These are phyloP conservation scores for Brachystomella parvula DNA, from an alignment of 1,140 invertebrate genomes.

Conservation along the genomic window DNA sequence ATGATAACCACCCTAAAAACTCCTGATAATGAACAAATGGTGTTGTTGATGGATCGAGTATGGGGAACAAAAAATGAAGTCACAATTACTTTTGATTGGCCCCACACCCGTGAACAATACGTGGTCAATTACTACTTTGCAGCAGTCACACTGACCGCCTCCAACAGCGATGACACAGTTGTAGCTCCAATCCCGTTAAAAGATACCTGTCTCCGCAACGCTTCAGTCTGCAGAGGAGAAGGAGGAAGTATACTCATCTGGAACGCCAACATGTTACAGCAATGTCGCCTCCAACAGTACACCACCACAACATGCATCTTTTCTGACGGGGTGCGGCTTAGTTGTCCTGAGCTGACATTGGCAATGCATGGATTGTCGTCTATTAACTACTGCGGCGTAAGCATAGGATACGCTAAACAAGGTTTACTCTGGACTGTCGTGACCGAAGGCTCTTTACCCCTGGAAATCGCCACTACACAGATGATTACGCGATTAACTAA, in stretches of 20 bases:
- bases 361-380: neutral
- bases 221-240: neutral
- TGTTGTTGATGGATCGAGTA: neutral
- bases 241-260: neutral
- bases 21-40: neutral
- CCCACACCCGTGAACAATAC: neutral
- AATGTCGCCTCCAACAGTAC: neutral
- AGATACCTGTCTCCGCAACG: neutral
- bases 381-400: neutral
- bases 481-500: too few relatives aligned
- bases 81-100: neutral
- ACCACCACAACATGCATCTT: neutral
- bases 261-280: neutral
- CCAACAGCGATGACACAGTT: conserved; percentile 1
- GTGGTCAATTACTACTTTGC: neutral
- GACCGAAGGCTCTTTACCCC: neutral
- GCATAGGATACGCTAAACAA: neutral
- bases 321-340: neutral
- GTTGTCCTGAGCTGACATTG: neutral
- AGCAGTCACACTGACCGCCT: neutral
- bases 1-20: neutral
- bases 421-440: neutral
- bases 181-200: neutral
- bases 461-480: too few relatives aligned
- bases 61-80: neutral